Evolutionary conservation across 2,113 vertebrate species (phyloP).

Genomic region (Oryzias melastigma): DNA sequence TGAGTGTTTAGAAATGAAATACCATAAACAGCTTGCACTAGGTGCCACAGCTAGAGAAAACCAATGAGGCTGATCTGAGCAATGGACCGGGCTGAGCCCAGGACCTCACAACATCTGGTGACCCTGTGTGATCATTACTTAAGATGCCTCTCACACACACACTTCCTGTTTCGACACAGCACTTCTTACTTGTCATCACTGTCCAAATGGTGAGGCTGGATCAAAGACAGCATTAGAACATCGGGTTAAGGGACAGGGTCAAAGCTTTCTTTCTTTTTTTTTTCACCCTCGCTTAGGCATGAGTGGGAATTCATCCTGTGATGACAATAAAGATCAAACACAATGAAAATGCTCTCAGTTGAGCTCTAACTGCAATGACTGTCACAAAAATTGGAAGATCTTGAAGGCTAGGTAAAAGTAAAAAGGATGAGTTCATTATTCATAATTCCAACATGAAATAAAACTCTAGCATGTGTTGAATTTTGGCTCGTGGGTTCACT

Average conservation of each 20-base stretch:
- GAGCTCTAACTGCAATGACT: constrained; percentile 4
- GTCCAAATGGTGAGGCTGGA: constrained; percentile 59
- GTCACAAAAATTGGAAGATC: not conserved
- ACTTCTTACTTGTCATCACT: constrained; percentile 67
- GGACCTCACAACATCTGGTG: constrained; percentile 80
- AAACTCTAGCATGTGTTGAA: not conserved
- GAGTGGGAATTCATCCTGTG: constrained; percentile 48
- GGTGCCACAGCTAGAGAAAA: constrained; percentile 72
- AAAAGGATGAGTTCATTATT: not conserved
- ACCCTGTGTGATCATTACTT: constrained; percentile 79
- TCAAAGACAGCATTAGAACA: constrained; percentile 63
- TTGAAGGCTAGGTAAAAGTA: not conserved
- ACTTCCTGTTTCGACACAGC: constrained; percentile 66
- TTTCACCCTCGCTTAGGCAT: constrained; percentile 39
- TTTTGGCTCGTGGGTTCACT: not conserved
- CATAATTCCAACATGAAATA: not conserved
- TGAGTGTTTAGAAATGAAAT: constrained; percentile 80
- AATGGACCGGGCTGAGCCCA: constrained; percentile 65
- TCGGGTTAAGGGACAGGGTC: constrained; percentile 48
- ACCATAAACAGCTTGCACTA: constrained; percentile 79
- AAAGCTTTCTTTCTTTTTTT: constrained; percentile 18
- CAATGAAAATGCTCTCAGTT: constrained; percentile 34
- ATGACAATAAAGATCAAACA: constrained; percentile 45
- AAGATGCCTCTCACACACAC: constrained; percentile 52
- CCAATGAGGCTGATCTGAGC: constrained; percentile 80